Conservation (phyloP, 2,113 vertebrate species). For the Rynchops niger region DNA sequence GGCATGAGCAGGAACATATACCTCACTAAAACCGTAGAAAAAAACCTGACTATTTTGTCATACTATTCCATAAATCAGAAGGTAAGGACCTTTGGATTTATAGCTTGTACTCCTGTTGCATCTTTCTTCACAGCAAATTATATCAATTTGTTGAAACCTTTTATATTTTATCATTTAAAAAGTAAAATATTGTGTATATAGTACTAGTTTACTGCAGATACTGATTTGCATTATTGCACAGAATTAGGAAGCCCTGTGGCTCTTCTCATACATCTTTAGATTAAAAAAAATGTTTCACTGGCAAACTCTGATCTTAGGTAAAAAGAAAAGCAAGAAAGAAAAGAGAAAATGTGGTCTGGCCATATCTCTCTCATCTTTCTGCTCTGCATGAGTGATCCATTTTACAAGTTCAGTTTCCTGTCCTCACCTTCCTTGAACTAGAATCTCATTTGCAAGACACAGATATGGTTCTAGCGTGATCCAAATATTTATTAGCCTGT, state of each 20-base stretch:
- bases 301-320: background rate
- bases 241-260: background rate
- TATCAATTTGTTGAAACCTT: background rate
- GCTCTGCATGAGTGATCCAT: background rate
- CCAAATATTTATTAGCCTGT: background rate
- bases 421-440: background rate
- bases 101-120: background rate
- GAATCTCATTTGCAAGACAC: background rate
- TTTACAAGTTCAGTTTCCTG: background rate
- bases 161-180: background rate
- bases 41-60: fast-evolving
- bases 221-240: background rate
- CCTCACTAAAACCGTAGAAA: background rate
- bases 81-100: background rate
- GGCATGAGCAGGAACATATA: background rate
- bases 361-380: background rate
- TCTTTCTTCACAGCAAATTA: background rate
- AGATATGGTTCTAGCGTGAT: background rate
- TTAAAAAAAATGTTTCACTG: background rate
- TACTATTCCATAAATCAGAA: background rate
- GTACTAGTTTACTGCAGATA: background rate
- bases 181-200: background rate
- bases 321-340: background rate
- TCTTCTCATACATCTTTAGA: background rate
- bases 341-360: background rate